Conservation (phyloP, 2,888 invertebrate species). For the Drosophila infuscata region DNA sequence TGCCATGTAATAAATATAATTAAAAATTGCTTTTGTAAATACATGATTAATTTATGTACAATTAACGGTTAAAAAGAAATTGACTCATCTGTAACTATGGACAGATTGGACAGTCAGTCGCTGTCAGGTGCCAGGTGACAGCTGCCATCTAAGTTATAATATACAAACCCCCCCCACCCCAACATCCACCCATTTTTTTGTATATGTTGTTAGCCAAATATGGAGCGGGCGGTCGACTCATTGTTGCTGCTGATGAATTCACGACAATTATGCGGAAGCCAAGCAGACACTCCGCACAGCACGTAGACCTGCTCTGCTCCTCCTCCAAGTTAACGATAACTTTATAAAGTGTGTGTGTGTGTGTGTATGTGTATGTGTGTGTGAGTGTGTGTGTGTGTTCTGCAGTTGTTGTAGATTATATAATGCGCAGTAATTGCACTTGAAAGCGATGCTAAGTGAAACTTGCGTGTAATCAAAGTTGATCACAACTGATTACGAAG, state of each 20-base stretch:
- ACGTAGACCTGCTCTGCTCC: constrained; percentile 23
- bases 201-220: constrained; percentile 48
- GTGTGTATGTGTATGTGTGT: neutral
- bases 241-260: constrained; percentile 26
- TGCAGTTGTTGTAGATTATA: constrained; percentile 17
- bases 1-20: neutral
- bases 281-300: constrained; percentile 39
- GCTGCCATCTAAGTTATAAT: constrained; percentile 1
- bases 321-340: constrained; percentile 1
- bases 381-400: neutral
- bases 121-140: constrained; percentile 7
- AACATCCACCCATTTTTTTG: constrained; percentile 3
- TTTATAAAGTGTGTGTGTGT: neutral
- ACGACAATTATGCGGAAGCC: constrained; percentile 53
- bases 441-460: constrained; percentile 9
- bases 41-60: too few species aligned
- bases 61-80: neutral
- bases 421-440: constrained; percentile 27
- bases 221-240: constrained; percentile 15
- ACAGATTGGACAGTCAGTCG: neutral
- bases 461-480: constrained; percentile 2
- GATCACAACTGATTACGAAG: neutral
- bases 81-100: neutral
- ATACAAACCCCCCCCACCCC: too few species aligned
- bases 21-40: too few species aligned